Evolutionary conservation across 2,888 invertebrate species (phyloP).

Genomic region (Volucella zonaria): DNA sequence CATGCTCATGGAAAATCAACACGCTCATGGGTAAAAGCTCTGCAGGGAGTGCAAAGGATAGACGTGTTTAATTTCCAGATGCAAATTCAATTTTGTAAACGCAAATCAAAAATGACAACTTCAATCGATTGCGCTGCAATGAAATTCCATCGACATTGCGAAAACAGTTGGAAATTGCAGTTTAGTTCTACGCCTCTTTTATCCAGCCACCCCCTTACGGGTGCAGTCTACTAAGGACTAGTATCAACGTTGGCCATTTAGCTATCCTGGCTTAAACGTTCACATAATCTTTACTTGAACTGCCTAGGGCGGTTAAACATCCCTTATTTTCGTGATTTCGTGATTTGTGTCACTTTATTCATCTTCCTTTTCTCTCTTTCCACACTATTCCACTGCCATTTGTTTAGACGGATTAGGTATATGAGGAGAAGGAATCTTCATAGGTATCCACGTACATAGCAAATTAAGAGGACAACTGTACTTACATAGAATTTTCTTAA

Average conservation of each 20-base stretch:
- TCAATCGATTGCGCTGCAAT: conserved; percentile 16
- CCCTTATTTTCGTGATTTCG: conserved; percentile 26
- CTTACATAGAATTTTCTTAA: conserved; percentile 6
- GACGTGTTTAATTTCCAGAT: conserved; percentile 48
- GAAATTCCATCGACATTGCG: conserved; percentile 16
- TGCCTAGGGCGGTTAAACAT: conserved; percentile 29
- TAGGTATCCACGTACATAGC: conserved; percentile 45
- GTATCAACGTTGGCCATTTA: not conserved
- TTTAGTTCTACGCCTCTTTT: conserved; percentile 24
- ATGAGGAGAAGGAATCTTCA: conserved; percentile 34
- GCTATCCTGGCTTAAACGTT: conserved; percentile 24
- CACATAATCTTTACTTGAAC: conserved; percentile 41
- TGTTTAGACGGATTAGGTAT: conserved; percentile 66
- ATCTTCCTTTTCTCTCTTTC: conserved; percentile 17
- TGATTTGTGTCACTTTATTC: not conserved
- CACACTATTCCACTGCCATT: conserved; percentile 36
- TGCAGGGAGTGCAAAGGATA: not conserved
- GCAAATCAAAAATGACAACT: conserved; percentile 50
- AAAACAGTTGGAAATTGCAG: conserved; percentile 61
- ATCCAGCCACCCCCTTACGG: not conserved
- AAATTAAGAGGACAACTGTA: conserved; percentile 57
- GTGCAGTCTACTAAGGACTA: not conserved
- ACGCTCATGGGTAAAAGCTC: not conserved
- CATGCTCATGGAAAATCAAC: not conserved
- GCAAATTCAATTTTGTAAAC: conserved; percentile 55